Evolutionary conservation across 2,797 vertebrate genomes (phyloP).

Genomic region (Clamator glandarius): DNA sequence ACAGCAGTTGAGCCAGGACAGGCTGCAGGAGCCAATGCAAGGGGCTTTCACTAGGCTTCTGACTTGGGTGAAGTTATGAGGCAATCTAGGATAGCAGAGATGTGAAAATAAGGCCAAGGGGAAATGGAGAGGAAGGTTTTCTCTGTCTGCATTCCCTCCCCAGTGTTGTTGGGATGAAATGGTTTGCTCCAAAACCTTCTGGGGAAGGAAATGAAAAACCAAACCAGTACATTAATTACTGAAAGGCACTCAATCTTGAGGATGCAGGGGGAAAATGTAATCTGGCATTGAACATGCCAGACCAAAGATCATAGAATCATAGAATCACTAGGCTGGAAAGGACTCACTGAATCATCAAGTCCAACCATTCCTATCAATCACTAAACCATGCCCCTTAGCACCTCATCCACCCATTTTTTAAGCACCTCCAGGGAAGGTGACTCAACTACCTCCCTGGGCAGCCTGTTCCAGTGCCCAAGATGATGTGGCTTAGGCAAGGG

Average conservation of each 20-base stretch:
- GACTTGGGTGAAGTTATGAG: neutral
- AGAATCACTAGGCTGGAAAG: too few relatives aligned
- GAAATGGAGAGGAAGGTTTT: neutral
- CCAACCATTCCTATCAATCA: too few relatives aligned
- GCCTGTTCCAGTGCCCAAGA: too few relatives aligned
- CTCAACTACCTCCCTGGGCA: too few relatives aligned
- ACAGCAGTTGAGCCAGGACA: neutral
- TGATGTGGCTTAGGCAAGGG: neutral
- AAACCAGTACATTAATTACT: neutral
- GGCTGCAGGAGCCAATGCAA: neutral
- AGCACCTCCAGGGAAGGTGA: too few relatives aligned
- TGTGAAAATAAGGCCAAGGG: neutral
- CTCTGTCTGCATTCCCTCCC: neutral
- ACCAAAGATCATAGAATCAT: too few relatives aligned
- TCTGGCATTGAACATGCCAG: fast-evolving
- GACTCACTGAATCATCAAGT: too few relatives aligned
- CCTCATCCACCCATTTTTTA: too few relatives aligned
- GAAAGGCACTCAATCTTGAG: neutral
- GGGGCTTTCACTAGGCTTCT: neutral
- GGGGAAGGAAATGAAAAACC: neutral
- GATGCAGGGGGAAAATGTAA: neutral
- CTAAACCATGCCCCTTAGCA: too few relatives aligned
- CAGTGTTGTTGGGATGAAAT: neutral
- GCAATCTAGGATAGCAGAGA: neutral
- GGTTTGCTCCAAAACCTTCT: neutral